Conservation (phyloP, 2,888 invertebrate species). For the Smittia sp. region DNA sequence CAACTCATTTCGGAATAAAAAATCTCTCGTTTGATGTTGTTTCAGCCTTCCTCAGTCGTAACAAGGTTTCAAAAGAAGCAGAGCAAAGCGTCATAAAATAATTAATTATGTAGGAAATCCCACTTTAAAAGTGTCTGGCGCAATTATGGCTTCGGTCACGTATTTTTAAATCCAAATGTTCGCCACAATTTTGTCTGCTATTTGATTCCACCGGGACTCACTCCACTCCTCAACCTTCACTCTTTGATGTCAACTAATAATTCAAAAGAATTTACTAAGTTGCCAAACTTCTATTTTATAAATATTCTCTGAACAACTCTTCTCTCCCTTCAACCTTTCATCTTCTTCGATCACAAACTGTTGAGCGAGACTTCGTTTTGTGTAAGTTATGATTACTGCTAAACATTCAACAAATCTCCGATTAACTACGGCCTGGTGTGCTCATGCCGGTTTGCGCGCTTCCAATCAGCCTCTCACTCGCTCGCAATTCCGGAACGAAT, state of each 20-base stretch:
- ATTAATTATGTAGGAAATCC: conserved; percentile 39
- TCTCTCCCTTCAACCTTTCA: background rate
- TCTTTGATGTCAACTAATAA: too few species aligned
- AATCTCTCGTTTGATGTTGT: background rate
- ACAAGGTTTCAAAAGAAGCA: background rate
- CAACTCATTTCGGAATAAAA: background rate
- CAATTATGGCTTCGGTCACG: conserved; percentile 27
- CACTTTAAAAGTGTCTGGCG: conserved; percentile 34
- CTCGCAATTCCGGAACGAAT: conserved; percentile 35
- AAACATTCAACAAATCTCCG: conserved; percentile 26
- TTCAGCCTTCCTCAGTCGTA: background rate
- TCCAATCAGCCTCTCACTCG: conserved; percentile 13
- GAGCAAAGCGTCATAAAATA: conserved; percentile 32
- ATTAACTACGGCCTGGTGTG: conserved; percentile 40
- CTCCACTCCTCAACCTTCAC: too few species aligned
- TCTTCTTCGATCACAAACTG: background rate
- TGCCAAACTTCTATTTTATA: too few species aligned
- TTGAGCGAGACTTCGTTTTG: background rate
- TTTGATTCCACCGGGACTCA: background rate
- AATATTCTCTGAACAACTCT: background rate
- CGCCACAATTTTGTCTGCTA: background rate
- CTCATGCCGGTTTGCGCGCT: conserved; percentile 27
- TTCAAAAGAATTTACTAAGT: too few species aligned
- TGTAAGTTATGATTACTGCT: conserved; percentile 38
- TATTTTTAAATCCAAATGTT: background rate